These are phyloP conservation scores for Gari tellinella DNA, from an alignment of 2,888 invertebrate species.

Conservation along the genomic window DNA sequence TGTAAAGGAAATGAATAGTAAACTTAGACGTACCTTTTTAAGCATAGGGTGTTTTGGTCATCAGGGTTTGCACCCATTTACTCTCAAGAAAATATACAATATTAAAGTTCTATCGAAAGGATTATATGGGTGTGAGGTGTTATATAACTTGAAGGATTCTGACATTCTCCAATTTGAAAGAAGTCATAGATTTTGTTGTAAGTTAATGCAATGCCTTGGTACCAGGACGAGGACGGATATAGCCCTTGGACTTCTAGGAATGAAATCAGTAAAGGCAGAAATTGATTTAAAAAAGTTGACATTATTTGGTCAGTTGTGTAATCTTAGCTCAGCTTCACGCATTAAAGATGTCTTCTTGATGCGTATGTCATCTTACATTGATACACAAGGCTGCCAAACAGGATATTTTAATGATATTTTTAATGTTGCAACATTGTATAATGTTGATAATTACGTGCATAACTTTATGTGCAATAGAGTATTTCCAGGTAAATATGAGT, in stretches of 20 bases:
- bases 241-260: not conserved
- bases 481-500: too few relatives aligned
- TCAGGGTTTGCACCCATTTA: not conserved
- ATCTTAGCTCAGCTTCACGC: not conserved
- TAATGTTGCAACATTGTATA: too few relatives aligned
- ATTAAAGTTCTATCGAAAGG: slow-evolving; percentile 1
- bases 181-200: too few relatives aligned
- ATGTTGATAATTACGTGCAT: too few relatives aligned
- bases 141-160: too few relatives aligned
- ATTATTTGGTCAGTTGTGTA: slow-evolving; percentile 7
- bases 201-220: too few relatives aligned
- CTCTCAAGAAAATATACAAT: not conserved
- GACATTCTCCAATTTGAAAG: too few relatives aligned
- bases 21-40: slow-evolving; percentile 1
- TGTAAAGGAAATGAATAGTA: not conserved
- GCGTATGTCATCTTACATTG: too few relatives aligned
- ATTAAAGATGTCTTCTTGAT: slow-evolving; percentile 5
- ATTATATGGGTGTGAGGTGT: not conserved
- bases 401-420: too few relatives aligned
- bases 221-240: too few relatives aligned
- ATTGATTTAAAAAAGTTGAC: not conserved
- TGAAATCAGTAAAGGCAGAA: not conserved
- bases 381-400: too few relatives aligned
- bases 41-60: not conserved
- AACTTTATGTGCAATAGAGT: too few relatives aligned